phyloP scores from a whole-genome alignment of 2,888 invertebrate genomes.

The Aphodius sticticus region DNA sequence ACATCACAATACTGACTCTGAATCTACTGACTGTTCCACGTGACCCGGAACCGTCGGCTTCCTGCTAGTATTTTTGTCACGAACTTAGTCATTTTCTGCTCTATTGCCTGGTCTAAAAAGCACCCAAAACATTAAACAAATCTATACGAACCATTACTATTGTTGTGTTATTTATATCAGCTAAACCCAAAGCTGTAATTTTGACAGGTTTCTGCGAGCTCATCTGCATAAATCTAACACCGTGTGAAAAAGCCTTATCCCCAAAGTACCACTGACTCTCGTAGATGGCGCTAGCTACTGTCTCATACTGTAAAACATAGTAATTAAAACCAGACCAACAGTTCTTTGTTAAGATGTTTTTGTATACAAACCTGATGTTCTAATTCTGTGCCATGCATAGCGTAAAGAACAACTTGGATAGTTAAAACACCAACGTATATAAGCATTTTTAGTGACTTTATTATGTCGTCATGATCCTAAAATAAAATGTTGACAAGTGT shows the following conservation, averaged over 20 bases:
- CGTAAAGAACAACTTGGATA: constrained; percentile 29
- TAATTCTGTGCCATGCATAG: constrained; percentile 31
- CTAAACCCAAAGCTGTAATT: constrained; percentile 34
- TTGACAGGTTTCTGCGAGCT: constrained; percentile 34
- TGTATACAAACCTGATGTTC: constrained; percentile 25
- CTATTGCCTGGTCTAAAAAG: too few species aligned
- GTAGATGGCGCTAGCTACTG: constrained; percentile 34
- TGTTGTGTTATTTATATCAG: constrained; percentile 35
- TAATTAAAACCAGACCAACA: neutral
- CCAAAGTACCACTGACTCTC: constrained; percentile 37
- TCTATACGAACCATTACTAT: constrained; percentile 33
- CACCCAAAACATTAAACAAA: neutral
- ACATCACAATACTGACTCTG: too few species aligned
- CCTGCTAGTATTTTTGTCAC: too few species aligned
- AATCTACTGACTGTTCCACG: too few species aligned
- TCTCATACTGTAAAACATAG: constrained; percentile 32
- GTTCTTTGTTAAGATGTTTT: neutral
- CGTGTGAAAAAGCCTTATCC: constrained; percentile 29
- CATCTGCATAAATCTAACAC: constrained; percentile 32
- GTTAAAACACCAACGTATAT: constrained; percentile 26
- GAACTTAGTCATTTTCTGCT: too few species aligned
- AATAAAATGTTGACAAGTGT: constrained; percentile 11
- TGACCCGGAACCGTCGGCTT: too few species aligned
- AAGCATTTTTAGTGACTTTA: constrained; percentile 30
- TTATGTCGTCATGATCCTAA: constrained; percentile 31